Base-by-base conservation (phyloP, 1,140 invertebrate genomes). In the Diprion similis region DNA sequence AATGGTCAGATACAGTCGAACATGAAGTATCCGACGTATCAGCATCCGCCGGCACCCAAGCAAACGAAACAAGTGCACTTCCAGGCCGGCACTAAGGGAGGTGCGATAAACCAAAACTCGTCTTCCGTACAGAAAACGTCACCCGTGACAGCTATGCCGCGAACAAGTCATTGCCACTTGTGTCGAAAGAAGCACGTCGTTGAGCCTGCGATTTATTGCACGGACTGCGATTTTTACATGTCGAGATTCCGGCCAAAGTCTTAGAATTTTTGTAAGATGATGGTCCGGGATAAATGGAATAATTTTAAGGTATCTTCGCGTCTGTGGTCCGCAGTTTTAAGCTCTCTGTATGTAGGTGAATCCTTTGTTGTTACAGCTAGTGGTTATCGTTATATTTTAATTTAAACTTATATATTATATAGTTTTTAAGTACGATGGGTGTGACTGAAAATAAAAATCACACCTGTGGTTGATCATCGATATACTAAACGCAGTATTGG, bases 181-280 rank as follows among this genome's bases (percentile, higher is more conserved):
- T 97, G 96, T 84, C 89, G 95, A 37, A 96, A 97, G 82, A 95
- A 95, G 81, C 90, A 91, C 74, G 92, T 97, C 7, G 90, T 89
- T 7, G 90, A 93, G 37, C 92, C 94, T 0, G 91, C 92, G 11
- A 90, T 94, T 48, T 97, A 97, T 83, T 97, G 96, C 86, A 89
- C 92, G 15, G 95, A 97, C 84, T 97, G 96, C 86, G 94, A 96
- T 81, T 96, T 94, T 89, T 97, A 97, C 81, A 94, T 97, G 94
- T 95, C 95, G 46, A 90, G 94, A 78, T 96, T 96, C 82, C 92
- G 93, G 79, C 92, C 92, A 10, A 90, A 89, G 78, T 89, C 84
- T 66, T 82, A 80, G 24, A 37, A 15, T 74, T 74, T 66, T 70
- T 70, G 67, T 71, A 66, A 19, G 47, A 46, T 67, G 66, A 24